Evolutionary conservation across 2,113 vertebrate species (phyloP).

Genomic region (Tylochromis polylepis): DNA sequence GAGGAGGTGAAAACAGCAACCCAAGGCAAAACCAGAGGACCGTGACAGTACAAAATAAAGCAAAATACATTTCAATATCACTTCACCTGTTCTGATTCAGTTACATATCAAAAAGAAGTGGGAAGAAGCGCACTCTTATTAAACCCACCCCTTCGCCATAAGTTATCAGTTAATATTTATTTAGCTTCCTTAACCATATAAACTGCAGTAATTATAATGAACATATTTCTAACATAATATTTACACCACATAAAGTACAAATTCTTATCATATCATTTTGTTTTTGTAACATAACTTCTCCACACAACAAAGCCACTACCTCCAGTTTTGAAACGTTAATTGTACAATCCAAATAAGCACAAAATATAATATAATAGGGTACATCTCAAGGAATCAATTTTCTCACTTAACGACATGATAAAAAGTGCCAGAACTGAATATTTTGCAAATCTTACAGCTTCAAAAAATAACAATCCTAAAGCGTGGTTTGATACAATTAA

Average conservation of each 20-base stretch:
- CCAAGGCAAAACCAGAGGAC: rapidly evolving
- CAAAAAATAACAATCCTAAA: too few species aligned
- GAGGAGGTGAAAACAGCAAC: not conserved
- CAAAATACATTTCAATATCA: not conserved
- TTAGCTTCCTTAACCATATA: not conserved
- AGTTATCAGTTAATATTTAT: not conserved
- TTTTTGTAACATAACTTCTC: not conserved
- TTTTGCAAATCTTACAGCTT: too few species aligned
- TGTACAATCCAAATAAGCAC: not conserved
- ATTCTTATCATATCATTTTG: not conserved
- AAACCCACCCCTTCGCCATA: not conserved
- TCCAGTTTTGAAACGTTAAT: not conserved
- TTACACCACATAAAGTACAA: not conserved
- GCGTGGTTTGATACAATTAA: too few species aligned
- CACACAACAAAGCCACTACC: not conserved
- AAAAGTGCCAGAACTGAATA: too few species aligned
- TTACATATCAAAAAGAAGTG: not conserved
- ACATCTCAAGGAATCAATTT: too few species aligned
- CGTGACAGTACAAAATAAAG: not conserved
- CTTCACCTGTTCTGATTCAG: not conserved
- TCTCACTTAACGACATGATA: too few species aligned
- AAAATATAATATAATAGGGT: too few species aligned
- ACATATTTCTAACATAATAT: not conserved
- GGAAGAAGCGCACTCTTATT: not conserved
- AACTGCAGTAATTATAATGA: not conserved